Conservation (phyloP, 2,888 invertebrate species). For the Drosophila ustulata region DNA sequence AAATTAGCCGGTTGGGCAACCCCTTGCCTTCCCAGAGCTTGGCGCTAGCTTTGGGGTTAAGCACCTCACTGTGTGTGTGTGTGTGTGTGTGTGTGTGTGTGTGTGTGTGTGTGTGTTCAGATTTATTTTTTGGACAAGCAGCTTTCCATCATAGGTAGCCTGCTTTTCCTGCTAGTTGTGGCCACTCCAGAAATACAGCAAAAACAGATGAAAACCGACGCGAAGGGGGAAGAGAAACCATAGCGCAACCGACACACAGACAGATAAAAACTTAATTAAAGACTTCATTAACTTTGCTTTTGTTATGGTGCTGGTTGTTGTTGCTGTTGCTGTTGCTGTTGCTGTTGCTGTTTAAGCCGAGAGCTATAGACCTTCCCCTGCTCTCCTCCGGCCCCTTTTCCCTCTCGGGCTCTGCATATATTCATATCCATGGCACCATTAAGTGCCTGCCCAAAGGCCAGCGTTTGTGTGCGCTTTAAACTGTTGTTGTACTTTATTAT, state of each 20-base stretch:
- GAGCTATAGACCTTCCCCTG: constrained; percentile 4
- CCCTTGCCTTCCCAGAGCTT: constrained; percentile 14
- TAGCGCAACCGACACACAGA: constrained; percentile 19
- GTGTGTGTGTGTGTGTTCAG: constrained; percentile 16
- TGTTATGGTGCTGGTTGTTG: constrained; percentile 38
- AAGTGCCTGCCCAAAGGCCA: constrained; percentile 29
- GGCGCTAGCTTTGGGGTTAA: constrained; percentile 28
- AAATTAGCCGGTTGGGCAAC: constrained; percentile 55
- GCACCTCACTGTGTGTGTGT: background rate
- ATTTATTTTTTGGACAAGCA: constrained; percentile 36
- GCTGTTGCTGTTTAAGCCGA: constrained; percentile 10
- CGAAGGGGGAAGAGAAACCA: constrained; percentile 11
- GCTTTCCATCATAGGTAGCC: constrained; percentile 29
- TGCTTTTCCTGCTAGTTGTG: constrained; percentile 41
- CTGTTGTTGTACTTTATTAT: constrained; percentile 48
- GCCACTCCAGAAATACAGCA: constrained; percentile 1
- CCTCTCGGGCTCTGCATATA: background rate
- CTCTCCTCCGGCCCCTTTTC: no score
- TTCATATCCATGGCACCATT: constrained; percentile 12
- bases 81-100: constrained; percentile 6
- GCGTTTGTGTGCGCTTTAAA: constrained; percentile 26
- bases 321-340: background rate
- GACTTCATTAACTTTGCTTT: constrained; percentile 71
- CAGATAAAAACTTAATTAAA: constrained; percentile 70
- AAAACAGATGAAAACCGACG: constrained; percentile 11